Base-by-base conservation (phyloP, 2,113 vertebrate species). In the Saguinus imperator region DNA sequence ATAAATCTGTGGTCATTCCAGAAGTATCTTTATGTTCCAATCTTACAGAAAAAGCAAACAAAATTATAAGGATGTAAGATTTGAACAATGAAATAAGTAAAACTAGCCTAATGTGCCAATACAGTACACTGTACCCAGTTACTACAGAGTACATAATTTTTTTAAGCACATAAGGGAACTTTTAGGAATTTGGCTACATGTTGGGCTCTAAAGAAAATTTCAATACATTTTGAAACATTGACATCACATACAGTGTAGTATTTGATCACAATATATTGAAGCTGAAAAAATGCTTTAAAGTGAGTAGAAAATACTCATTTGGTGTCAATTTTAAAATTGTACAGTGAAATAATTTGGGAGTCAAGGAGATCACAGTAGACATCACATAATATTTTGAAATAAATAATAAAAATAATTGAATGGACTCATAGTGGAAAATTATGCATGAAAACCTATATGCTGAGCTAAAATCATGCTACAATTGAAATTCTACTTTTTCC, bases 381-480 rank as follows among this genome's bases (percentile, higher is more conserved):
- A 73, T 48, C 20, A 90, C 66, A 87, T 91, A 91, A 58, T 72
- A 61, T 61, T 73, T 77, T 94, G 35, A 92, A 61, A 17, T 75
- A 12, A 95, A 21, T 72, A 79, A 45, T 81, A 68, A 57, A 68
- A 50, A 95, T 84, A 96, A 80, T 40, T 92, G 23, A 84, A 70
- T 70, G 37, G 16, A 90, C 91, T 83, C 82, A 55, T 76, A 75
- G 12, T 89, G 52, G 73, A 80, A 87, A 61, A 68, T 43, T 93
- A 37, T 23, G 21, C 13, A 40, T 72, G 13, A 86, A 77, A 93
- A 72, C 70, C 70, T 89, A 11, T 58, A 40, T 4, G 43, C 64
- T 85, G 43, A 76, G 25, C 10, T 85, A 89, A 80, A 84, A 80
- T 43, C 27, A 58, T 79, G 10, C 48, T 61, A 57, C 72, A 64